Evolutionary conservation across 2,113 vertebrate genomes (phyloP).

Genomic region (Tyrannus savana): DNA sequence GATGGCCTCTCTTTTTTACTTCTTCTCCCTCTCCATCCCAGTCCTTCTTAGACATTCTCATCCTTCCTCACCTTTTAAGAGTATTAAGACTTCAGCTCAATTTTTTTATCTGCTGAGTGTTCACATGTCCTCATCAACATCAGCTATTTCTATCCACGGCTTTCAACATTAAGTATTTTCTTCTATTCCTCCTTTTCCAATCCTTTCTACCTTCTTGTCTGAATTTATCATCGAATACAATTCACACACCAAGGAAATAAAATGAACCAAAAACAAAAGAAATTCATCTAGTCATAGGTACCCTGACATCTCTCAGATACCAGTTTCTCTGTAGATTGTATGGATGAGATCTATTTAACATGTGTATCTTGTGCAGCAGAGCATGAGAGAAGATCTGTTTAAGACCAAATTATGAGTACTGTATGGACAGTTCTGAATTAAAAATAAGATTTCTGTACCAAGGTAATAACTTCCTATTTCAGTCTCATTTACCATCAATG

Average conservation of each 20-base stretch:
- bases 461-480: neutral
- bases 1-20: neutral
- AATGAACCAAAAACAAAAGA: neutral
- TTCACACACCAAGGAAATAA: neutral
- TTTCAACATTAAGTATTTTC: neutral
- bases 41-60: neutral
- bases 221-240: neutral
- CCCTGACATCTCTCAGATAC: neutral
- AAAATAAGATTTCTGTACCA: neutral
- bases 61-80: neutral
- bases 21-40: neutral
- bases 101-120: neutral
- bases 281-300: neutral
- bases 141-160: neutral
- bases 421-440: neutral
- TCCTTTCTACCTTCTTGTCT: neutral
- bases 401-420: neutral
- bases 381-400: neutral
- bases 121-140: neutral
- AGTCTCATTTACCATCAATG: neutral
- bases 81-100: neutral
- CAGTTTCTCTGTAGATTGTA: neutral
- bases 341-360: neutral
- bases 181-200: neutral
- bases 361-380: neutral